Percentiles rank a stretch among this genome's conserved stretches.
These are phyloP conservation scores for Pelobates cultripes DNA, from an alignment of 2,797 vertebrate species.

Conservation along the genomic window DNA sequence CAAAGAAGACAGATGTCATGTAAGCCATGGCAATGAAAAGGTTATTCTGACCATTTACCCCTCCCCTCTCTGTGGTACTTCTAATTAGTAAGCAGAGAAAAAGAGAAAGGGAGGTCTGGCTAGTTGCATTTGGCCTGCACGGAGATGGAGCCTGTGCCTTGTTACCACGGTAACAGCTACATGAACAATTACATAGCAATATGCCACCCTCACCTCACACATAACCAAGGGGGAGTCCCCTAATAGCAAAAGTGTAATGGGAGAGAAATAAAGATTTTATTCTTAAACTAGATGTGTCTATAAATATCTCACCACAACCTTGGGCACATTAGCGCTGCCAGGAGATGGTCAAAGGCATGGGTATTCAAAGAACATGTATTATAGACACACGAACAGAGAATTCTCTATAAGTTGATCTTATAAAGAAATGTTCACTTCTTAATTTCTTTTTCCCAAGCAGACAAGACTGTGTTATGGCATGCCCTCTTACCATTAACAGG, in stretches of 20 bases:
- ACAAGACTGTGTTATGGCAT: too few species aligned
- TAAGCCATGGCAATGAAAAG: conserved; percentile 6
- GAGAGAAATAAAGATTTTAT: conserved; percentile 36
- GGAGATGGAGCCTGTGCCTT: conserved; percentile 43
- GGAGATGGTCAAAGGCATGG: neutral
- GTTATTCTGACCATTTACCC: conserved; percentile 33
- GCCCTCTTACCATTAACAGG: too few species aligned
- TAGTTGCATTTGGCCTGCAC: conserved; percentile 44
- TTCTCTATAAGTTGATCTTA: neutral
- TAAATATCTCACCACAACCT: conserved; percentile 24
- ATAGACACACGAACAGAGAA: neutral
- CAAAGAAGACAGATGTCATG: neutral
- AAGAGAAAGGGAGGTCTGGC: conserved; percentile 15
- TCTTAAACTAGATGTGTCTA: conserved; percentile 37
- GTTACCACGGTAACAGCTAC: conserved; percentile 46
- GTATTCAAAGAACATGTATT: neutral
- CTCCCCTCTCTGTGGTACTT: conserved; percentile 10
- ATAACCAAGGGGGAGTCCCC: conserved; percentile 37
- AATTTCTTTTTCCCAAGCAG: too few species aligned
- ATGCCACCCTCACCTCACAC: conserved; percentile 30
- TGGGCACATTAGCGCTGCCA: neutral
- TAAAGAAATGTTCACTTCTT: neutral
- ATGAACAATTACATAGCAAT: conserved; percentile 50
- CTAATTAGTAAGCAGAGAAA: conserved; percentile 45
- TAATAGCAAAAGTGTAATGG: conserved; percentile 33